Evolutionary conservation across 2,888 invertebrate genomes (phyloP), one percentile per base, ranked within the genome.

Genomic region (Andricus quercusramuli): DNA sequence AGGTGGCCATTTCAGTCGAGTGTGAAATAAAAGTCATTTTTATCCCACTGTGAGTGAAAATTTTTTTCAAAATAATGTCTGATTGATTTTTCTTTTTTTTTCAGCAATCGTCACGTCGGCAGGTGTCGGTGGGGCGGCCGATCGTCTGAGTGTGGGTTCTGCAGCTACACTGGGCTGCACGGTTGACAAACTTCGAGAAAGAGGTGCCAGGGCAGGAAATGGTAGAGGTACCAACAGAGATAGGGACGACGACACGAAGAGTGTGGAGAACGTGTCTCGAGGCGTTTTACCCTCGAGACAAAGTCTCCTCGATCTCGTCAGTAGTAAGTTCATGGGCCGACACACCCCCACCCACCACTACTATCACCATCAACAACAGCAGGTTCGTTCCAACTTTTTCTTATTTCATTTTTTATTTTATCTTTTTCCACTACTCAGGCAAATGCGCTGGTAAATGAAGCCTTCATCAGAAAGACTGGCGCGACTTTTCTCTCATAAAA

Each of bases 241-340:
- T 74, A 82, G 87, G 78, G 91, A 91, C 78, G 91, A 91, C 80
- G 91, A 92, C 84, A 87, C 90, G 56, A 92, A 92, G 83, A 92
- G 92, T 85, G 89, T 90, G 82, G 92, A 91, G 81, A 92, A 90
- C 86, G 85, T 91, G 64, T 90, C 91, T 82, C 88, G 90, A 77
- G 88, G 90, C 77, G 88, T 87, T 59, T 74, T 90, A 78, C 89
- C 91, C 76, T 92, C 91, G 68, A 90, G 91, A 85, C 92, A 92
- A 83, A 92, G 92, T 82, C 89, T 92, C 74, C 85, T 92, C 82
- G 92, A 92, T 82, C 89, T 92, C 84, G 91, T 92, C 89, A 91
- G 92, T 86, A 88, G 90, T 81, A 92, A 91, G 88, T 90, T 91
- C 84, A 91, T 91, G 88, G 89, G 89, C 78, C 89, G 91, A 83